Conservation (phyloP, 2,113 vertebrate species). For the Todiramphus saurophagus region DNA sequence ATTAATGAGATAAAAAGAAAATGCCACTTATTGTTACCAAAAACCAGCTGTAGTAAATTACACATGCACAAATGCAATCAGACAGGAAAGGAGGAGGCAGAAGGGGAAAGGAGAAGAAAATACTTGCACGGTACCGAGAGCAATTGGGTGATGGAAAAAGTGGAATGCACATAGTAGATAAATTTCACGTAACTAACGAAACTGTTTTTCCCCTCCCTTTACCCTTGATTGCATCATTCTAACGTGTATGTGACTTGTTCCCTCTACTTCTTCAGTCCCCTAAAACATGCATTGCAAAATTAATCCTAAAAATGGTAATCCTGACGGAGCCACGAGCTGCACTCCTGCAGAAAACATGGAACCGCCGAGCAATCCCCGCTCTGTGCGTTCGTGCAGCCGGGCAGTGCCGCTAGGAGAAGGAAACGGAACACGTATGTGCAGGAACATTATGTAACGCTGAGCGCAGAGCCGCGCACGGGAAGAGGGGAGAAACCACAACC, state of each 20-base stretch:
- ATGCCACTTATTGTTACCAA: rapidly evolving
- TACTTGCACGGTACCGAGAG: background rate
- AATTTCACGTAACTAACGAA: background rate
- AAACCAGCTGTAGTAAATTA: background rate
- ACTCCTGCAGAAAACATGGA: background rate
- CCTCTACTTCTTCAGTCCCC: background rate
- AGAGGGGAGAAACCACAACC: background rate
- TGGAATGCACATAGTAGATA: background rate
- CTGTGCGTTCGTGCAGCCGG: background rate
- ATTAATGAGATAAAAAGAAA: background rate
- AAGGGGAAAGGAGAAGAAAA: background rate
- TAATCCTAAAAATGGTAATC: rapidly evolving
- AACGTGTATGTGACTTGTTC: background rate
- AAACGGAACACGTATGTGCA: background rate
- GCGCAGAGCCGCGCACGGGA: background rate
- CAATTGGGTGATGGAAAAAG: background rate
- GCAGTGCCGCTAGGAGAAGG: background rate
- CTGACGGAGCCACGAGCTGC: rapidly evolving
- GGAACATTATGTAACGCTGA: background rate
- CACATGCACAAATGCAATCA: background rate
- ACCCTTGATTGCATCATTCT: background rate
- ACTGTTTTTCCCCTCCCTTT: background rate
- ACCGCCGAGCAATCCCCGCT: background rate
- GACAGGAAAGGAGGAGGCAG: background rate
- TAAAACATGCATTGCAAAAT: rapidly evolving